Percentiles rank a stretch among this genome's conserved stretches.
These are phyloP conservation scores for Heterocephalus glaber DNA, from an alignment of 2,113 vertebrate genomes.

Conservation along the genomic window DNA sequence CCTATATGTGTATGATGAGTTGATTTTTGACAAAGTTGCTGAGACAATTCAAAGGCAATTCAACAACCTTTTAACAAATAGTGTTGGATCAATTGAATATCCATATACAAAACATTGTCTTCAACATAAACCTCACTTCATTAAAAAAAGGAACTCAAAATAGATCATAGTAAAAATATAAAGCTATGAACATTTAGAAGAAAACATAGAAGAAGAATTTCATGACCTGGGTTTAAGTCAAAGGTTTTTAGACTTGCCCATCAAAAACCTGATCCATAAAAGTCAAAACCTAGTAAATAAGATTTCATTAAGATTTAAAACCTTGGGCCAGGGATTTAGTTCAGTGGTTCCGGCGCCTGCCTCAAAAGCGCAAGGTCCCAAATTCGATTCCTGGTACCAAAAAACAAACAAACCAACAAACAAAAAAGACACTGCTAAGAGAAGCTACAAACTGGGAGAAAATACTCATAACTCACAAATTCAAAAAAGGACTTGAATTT, in stretches of 20 bases:
- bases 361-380: no score
- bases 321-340: neutral
- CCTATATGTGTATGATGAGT: neutral
- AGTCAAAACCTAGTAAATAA: neutral
- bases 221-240: neutral
- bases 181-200: conserved; percentile 14
- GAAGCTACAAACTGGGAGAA: neutral
- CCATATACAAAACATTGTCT: neutral
- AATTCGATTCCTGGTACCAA: no score
- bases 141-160: neutral
- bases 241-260: neutral
- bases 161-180: neutral
- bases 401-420: no score
- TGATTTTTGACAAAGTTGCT: conserved; percentile 5
- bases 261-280: neutral
- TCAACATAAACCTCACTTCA: neutral
- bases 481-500: neutral
- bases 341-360: no score
- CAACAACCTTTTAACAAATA: neutral
- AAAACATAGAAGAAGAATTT: neutral
- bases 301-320: neutral
- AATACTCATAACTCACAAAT: neutral
- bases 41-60: neutral
- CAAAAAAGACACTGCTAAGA: neutral
- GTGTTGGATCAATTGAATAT: neutral